Base-by-base conservation (phyloP, 2,797 vertebrate species). In the Leontopithecus rosalia region DNA sequence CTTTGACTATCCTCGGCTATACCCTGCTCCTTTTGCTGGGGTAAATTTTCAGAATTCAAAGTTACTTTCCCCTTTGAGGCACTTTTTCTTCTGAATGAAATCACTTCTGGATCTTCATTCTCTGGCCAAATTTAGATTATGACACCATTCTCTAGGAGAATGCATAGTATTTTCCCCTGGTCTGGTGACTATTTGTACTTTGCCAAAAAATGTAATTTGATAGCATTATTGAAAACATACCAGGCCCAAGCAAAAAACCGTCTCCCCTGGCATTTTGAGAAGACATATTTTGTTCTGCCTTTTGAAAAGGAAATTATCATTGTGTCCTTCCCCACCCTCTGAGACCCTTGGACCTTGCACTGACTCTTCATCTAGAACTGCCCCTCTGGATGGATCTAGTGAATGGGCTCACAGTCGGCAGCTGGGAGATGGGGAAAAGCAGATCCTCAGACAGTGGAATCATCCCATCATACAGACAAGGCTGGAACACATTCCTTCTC, bases 141-240 rank as follows among this genome's bases (percentile, higher is more conserved):
- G 88, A 94, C 36, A 43, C 5, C 85, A 41, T 76, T 89, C 61
- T 89, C 73, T 73, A 15, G 72, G 81, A 86, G 39, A 92, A 80
- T 28, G 50, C 19, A 57, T 8, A 76, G 19, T 36, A 19, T 94
- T 95, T 97, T 72, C 43, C 79, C 46, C 26, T 52, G 90, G 76
- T 95, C 93, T 83, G 33, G 70, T 57, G 48, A 70, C 46, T 77
- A 1, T 82, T 85, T 48, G 73, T 89, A 39, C 79, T 94, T 96
- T 92, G 64, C 72, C 86, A 85, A 73, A 96, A 95, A 92, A 80
- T 85, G 39, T 94, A 92, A 82, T 79, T 75, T 91, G 90, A 30
- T 76, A 88, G 11, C 64, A 6, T 88, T 89, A 36, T 80, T 58
- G 48, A 82, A 96, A 94, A 75, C 43, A 22, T 61, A 76, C 36